Percentiles rank a stretch among this genome's conserved stretches.
phyloP scores from a whole-genome alignment of 1,140 invertebrate genomes.

The Drosophila arizonae region DNA sequence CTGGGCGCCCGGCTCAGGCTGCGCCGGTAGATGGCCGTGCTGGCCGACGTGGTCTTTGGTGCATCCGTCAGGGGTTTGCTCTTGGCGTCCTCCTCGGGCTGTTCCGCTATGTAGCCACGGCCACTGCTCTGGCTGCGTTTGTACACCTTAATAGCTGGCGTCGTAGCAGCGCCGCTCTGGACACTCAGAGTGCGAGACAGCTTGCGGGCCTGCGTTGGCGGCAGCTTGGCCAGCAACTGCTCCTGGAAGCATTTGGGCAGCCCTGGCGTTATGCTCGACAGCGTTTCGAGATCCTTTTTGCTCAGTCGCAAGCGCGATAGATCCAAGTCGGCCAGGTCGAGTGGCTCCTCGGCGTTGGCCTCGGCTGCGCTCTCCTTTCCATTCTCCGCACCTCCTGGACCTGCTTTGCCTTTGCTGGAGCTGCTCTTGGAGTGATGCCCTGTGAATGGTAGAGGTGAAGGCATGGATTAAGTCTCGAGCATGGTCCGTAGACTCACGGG shows the following conservation, averaged over 20 bases:
- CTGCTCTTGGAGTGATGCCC: slow-evolving; percentile 47
- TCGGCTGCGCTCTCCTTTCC: slow-evolving; percentile 1
- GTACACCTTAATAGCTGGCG: slow-evolving; percentile 54
- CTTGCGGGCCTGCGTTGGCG: slow-evolving; percentile 85
- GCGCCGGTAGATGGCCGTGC: slow-evolving; percentile 62
- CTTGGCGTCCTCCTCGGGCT: slow-evolving; percentile 38
- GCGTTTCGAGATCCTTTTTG: slow-evolving; percentile 86
- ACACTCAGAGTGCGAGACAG: slow-evolving; percentile 86
- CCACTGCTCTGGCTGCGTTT: slow-evolving; percentile 81
- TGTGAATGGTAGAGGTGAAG: slow-evolving; percentile 43
- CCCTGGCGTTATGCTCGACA: slow-evolving; percentile 86
- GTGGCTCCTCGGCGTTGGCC: slow-evolving; percentile 78
- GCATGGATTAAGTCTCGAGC: neutral
- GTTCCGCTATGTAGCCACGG: slow-evolving; percentile 52
- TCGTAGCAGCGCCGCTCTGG: slow-evolving; percentile 62
- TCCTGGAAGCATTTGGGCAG: slow-evolving; percentile 86
- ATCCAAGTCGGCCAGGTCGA: slow-evolving; percentile 87
- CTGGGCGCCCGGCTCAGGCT: slow-evolving; percentile 63
- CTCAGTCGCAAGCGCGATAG: slow-evolving; percentile 86
- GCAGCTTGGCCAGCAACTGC: slow-evolving; percentile 86
- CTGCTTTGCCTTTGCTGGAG: slow-evolving; percentile 40
- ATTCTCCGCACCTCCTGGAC: slow-evolving; percentile 52
- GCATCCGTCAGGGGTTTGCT: slow-evolving; percentile 51
- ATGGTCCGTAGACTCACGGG: neutral
- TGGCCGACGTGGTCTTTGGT: slow-evolving; percentile 60